phyloP scores from a whole-genome alignment of 2,888 invertebrate genomes.

The Argyra leucocephala region DNA sequence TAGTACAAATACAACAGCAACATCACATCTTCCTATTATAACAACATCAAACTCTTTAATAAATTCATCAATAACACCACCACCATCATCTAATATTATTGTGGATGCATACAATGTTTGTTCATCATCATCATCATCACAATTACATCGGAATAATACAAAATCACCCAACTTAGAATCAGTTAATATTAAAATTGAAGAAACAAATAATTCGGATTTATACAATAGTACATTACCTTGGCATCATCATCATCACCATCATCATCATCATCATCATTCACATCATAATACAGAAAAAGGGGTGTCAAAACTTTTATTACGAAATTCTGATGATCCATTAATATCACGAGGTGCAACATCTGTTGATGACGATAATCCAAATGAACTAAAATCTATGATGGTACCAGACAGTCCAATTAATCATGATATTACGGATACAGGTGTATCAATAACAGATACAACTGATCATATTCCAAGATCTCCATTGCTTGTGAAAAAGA shows the following conservation, averaged over 20 bases:
- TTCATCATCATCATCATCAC: slow-evolving; percentile 8
- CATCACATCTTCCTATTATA: slow-evolving; percentile 8
- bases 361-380: slow-evolving; percentile 34
- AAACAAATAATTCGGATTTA: slow-evolving; percentile 18
- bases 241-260: slow-evolving; percentile 23
- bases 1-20: slow-evolving; percentile 9
- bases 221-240: slow-evolving; percentile 19
- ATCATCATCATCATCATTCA: slow-evolving; percentile 18
- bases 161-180: slow-evolving; percentile 16
- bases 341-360: slow-evolving; percentile 40
- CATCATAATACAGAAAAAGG: slow-evolving; percentile 25
- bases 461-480: not conserved
- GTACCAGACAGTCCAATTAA: slow-evolving; percentile 25
- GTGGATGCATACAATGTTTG: not conserved
- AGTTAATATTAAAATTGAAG: slow-evolving; percentile 21
- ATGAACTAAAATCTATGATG: slow-evolving; percentile 32
- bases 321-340: slow-evolving; percentile 42
- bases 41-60: slow-evolving; percentile 19
- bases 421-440: slow-evolving; percentile 8
- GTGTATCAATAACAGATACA: slow-evolving; percentile 1
- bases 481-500: not conserved
- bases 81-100: not conserved
- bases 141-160: not conserved
- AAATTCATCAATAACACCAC: slow-evolving; percentile 14
- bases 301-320: slow-evolving; percentile 33